phyloP scores from a whole-genome alignment of 2,797 vertebrate species.

The Chloroceryle inda region DNA sequence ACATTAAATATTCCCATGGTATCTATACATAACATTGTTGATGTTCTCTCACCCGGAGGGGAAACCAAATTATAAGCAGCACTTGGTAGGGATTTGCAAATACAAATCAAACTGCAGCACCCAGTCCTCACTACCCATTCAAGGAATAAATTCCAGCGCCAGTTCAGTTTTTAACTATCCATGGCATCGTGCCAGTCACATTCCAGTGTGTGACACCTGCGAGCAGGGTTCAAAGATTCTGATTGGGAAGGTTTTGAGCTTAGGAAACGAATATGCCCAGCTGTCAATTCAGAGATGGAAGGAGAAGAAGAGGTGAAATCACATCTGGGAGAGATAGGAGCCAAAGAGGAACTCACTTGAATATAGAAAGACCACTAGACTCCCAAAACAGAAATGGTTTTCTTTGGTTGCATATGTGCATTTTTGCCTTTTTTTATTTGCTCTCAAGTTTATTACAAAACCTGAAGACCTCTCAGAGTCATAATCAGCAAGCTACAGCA shows the following conservation, averaged over 20 bases:
- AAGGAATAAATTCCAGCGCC: neutral
- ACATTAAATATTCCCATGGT: neutral
- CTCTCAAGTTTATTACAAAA: neutral
- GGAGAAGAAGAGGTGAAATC: neutral
- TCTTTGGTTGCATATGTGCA: neutral
- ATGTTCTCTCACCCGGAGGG: neutral
- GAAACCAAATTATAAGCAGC: neutral
- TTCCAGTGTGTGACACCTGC: neutral
- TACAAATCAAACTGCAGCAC: neutral
- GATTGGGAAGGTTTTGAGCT: neutral
- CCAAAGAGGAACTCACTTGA: neutral
- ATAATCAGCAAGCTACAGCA: neutral
- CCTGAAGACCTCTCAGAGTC: neutral
- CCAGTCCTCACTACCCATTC: neutral
- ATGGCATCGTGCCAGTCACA: neutral
- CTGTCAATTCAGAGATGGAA: neutral
- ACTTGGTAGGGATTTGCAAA: neutral
- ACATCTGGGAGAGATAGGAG: neutral
- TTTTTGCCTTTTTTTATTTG: neutral
- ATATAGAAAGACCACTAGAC: neutral
- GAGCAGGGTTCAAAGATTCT: neutral
- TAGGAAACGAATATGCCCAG: neutral
- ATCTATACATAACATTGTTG: fast-evolving
- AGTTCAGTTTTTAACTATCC: neutral
- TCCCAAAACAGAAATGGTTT: neutral